Base-by-base conservation (phyloP, 2,888 invertebrate species). In the Drosophila ochracea region DNA sequence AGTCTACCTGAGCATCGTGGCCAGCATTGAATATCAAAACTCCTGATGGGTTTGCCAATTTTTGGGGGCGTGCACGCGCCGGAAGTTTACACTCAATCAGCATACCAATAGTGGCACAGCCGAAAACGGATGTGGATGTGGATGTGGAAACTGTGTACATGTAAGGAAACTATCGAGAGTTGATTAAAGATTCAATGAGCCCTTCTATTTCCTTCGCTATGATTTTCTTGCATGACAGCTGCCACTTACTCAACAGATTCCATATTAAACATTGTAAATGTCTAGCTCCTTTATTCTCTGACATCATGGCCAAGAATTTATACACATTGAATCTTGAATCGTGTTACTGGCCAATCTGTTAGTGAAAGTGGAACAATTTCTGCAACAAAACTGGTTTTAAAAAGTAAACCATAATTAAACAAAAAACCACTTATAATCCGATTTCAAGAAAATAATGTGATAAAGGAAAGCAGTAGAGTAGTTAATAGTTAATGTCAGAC, bases 81-180 rank as follows among this genome's bases (percentile, higher is more conserved):
- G 77, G 77, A 80, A 79, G 80, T 72, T 81, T 76, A 69, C 77
- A 73, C 76, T 79, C 77, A 80, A 80, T 78, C 72, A 78, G 76
- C 72, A 65, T 75, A 57, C 55, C 49, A 76, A 72, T 37, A 57
- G 37, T 50, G 41, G 30, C 59, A 68, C 58, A 62, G 21, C 50
- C 39, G 58, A 28, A 55, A 54, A 66, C 64, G 65, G 54, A 68
- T 65, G 57, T 68, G 50, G 31, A 31, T 31, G 60, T 31, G 31
- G 35, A 39, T 67, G 60, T 68, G 47, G 31, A 43, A 35, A 52
- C 65, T 55, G 39, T 33, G 6, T 21, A 43, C 30, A 53, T 53
- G 35, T 52, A 57, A 30, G 63, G 52, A 39, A 57, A 33, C 19
- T 62, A 33, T 25, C 49, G 59, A 62, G 64, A 58, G 54, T 50